Conservation (phyloP, 35 echinoderm and acorn worm genomes). For the Ophioderma brevispina region DNA sequence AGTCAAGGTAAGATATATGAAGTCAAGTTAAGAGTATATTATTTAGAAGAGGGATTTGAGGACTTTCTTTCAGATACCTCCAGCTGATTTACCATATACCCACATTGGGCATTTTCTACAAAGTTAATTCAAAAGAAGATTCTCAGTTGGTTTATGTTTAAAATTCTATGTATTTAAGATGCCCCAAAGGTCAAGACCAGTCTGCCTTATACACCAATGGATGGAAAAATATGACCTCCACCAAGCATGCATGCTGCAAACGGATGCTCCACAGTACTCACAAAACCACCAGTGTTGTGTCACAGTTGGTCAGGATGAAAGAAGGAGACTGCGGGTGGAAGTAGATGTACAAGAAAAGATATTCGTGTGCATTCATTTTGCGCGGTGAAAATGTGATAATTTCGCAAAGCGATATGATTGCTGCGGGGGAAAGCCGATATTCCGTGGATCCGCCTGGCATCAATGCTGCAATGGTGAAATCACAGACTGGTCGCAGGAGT, state of each 20-base stretch:
- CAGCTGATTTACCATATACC: too few relatives aligned
- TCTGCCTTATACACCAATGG: conserved; percentile 6
- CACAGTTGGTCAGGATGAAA: background rate
- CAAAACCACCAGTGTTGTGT: conserved; percentile 49
- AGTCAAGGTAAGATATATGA: too few relatives aligned
- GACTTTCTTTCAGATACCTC: too few relatives aligned
- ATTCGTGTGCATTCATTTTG: background rate
- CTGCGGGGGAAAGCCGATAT: background rate
- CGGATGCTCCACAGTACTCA: conserved; percentile 42
- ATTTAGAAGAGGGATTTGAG: too few relatives aligned
- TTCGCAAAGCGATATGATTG: background rate
- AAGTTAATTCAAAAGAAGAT: too few relatives aligned
- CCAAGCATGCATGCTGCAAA: conserved; percentile 50
- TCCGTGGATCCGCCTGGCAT: background rate
- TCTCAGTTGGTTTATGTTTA: too few relatives aligned
- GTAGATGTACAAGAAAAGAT: background rate
- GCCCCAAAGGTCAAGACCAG: background rate
- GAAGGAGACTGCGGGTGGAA: conserved; percentile 24
- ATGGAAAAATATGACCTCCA: conserved; percentile 24
- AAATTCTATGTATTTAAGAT: background rate
- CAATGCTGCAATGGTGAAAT: conserved; percentile 32
- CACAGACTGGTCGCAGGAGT: background rate
- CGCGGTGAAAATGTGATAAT: background rate
- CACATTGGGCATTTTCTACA: too few relatives aligned
- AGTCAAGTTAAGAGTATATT: too few relatives aligned